Evolutionary conservation across 1,140 invertebrate genomes (phyloP), one percentile per base, ranked within the genome.

Genomic region (Drosophila aff.): DNA sequence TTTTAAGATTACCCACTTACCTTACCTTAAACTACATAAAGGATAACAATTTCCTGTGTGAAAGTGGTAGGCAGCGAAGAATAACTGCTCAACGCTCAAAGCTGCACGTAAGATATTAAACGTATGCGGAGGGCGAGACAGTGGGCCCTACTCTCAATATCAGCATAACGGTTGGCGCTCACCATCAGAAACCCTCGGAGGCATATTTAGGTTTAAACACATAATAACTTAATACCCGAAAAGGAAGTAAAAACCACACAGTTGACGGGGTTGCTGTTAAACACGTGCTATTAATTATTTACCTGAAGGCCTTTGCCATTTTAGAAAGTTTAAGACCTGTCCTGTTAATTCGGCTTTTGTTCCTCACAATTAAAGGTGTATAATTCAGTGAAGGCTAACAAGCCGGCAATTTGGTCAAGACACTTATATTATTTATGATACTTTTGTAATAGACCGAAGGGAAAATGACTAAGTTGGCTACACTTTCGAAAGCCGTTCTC

Each of bases 311-410:
- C 82, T 78, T 67, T 69, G 81, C 81, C 67, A 68, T 81, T 84
- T 84, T 81, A 84, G 81, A 81, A 81, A 81, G 80, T 84, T 81
- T 65, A 83, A 65, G 81, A 43, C 40, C 21, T 33, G 28, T 62
- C 28, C 61, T 44, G 62, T 33, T 62, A 57, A 57, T 40, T 40
- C 21, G 36, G 36, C 53, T 26, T 40, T 31, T 16, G n/a, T 43
- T n/a, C 31, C 26, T 44, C 31, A 65, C 36, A 65, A 65, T 40
- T 57, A 21, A 40, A 33, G 15, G 60, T 87, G 63, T 84, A 82
- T 82, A 72, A 86, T 86, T 86, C 50, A 87, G 81, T 53, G 58
- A 28, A 53, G 50, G 74, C 83, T 86, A 86, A 87, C 86, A 86
- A 76, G 71, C 59, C 79, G 63, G 66, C 79, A 86, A 72, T 86